Conservation (phyloP, 2,797 vertebrate genomes). For the Glossophaga mutica region DNA sequence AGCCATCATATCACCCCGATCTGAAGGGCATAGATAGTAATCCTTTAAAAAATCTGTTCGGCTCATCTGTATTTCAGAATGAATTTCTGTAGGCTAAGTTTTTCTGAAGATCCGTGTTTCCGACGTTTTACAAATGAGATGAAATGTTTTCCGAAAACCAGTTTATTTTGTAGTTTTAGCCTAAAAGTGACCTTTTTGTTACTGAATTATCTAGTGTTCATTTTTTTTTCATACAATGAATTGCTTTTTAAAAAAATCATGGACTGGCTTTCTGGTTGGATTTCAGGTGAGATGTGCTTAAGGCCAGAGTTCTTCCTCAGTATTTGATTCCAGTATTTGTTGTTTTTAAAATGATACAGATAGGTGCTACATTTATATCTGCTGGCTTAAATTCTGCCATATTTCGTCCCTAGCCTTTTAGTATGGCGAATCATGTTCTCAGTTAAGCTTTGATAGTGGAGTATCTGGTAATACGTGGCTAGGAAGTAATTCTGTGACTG, state of each 20-base stretch:
- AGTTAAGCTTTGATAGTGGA: constrained; percentile 87
- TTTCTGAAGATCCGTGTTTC: constrained; percentile 87
- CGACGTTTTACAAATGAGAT: constrained; percentile 88
- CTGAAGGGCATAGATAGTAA: constrained; percentile 91
- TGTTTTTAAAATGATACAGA: constrained; percentile 74
- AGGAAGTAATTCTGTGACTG: constrained; percentile 90
- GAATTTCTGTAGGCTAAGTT: constrained; percentile 91
- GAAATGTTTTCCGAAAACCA: constrained; percentile 87
- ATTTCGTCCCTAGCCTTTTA: constrained; percentile 91
- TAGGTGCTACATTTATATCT: constrained; percentile 87
- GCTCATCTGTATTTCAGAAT: constrained; percentile 96
- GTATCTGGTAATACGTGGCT: constrained; percentile 86
- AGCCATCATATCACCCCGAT: constrained; percentile 86
- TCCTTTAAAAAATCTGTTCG: constrained; percentile 87
- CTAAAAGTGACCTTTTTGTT: constrained; percentile 83
- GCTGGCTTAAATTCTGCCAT: constrained; percentile 88
- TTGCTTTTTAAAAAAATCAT: constrained; percentile 79
- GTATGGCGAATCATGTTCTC: constrained; percentile 89
- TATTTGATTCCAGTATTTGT: constrained; percentile 84
- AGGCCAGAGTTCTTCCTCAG: constrained; percentile 84
- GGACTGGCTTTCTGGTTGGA: constrained; percentile 78
- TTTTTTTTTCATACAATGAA: constrained; percentile 85
- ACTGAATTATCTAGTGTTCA: constrained; percentile 86
- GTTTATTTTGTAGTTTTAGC: constrained; percentile 91
- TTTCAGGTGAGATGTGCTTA: constrained; percentile 82